Conservation (phyloP, 2,888 invertebrate species). For the Heliconius cydno region DNA sequence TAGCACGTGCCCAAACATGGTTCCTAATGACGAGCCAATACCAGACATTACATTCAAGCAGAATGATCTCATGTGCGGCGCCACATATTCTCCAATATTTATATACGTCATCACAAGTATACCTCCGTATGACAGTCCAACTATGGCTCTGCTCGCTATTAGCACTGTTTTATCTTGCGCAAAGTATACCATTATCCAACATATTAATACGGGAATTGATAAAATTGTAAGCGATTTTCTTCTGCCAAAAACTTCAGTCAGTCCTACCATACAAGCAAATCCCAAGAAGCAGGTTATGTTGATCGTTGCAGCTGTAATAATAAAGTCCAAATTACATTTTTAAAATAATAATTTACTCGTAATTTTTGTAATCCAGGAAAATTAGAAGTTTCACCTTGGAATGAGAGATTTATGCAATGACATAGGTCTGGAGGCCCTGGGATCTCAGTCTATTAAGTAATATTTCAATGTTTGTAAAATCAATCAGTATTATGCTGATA, state of each 20-base stretch:
- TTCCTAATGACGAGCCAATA: slow-evolving; percentile 33
- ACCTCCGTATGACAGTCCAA: slow-evolving; percentile 43
- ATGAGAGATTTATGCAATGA: no score
- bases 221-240: slow-evolving; percentile 37
- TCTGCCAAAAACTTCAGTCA: slow-evolving; percentile 42
- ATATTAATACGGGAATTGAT: slow-evolving; percentile 37
- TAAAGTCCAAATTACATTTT: slow-evolving; percentile 4
- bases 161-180: slow-evolving; percentile 37
- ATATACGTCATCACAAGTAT: slow-evolving; percentile 32
- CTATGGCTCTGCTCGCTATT: slow-evolving; percentile 39
- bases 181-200: slow-evolving; percentile 45
- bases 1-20: slow-evolving; percentile 38
- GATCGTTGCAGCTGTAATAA: slow-evolving; percentile 44
- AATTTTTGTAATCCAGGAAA: no score
- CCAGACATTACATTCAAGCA: slow-evolving; percentile 42
- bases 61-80: slow-evolving; percentile 41
- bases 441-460: no score
- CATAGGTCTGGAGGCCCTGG: no score
- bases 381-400: no score
- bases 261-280: slow-evolving; percentile 34
- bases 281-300: slow-evolving; percentile 44
- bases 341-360: background rate
- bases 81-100: slow-evolving; percentile 41
- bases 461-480: no score
- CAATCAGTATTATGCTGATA: no score